A percentile compares a stretch with the other conserved stretches of the same genome.
Conservation (phyloP, 2,113 vertebrate genomes). For the Orcinus orca region DNA sequence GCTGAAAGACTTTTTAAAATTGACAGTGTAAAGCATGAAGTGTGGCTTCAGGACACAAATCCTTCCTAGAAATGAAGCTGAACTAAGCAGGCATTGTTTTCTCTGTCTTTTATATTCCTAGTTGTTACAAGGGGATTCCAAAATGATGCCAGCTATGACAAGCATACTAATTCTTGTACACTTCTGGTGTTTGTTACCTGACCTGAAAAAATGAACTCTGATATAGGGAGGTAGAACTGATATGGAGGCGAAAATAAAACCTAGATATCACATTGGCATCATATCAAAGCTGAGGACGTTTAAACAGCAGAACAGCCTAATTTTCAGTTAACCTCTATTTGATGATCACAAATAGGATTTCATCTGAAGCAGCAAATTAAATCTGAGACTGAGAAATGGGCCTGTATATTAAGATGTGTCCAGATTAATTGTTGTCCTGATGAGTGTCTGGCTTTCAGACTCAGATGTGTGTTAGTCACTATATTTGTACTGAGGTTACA, state of each 20-base stretch:
- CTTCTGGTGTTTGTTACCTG: conserved; percentile 39
- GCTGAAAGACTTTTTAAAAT: conserved; percentile 51
- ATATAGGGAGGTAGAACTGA: conserved; percentile 48
- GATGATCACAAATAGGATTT: conserved; percentile 78
- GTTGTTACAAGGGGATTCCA: conserved; percentile 52
- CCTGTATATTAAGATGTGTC: conserved; percentile 77
- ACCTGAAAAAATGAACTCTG: conserved; percentile 27
- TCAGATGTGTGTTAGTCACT: conserved; percentile 53
- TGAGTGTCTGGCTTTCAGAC: conserved; percentile 65
- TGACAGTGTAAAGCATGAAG: conserved; percentile 42
- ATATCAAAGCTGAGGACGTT: conserved; percentile 66
- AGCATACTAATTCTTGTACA: conserved; percentile 59
- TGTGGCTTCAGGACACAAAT: conserved; percentile 1
- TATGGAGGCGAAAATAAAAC: conserved; percentile 58
- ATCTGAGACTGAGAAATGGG: conserved; percentile 57
- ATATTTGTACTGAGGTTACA: not conserved
- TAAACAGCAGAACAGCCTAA: conserved; percentile 67
- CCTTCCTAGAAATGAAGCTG: conserved; percentile 59
- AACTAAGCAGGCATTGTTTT: conserved; percentile 56
- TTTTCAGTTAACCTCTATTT: conserved; percentile 77
- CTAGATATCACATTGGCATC: conserved; percentile 59
- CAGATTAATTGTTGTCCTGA: conserved; percentile 71
- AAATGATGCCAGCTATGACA: conserved; percentile 60
- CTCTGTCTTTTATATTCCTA: conserved; percentile 55
- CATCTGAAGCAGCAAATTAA: conserved; percentile 77